phyloP scores from a whole-genome alignment of 2,888 invertebrate species.

The Tetragnatha montana region DNA sequence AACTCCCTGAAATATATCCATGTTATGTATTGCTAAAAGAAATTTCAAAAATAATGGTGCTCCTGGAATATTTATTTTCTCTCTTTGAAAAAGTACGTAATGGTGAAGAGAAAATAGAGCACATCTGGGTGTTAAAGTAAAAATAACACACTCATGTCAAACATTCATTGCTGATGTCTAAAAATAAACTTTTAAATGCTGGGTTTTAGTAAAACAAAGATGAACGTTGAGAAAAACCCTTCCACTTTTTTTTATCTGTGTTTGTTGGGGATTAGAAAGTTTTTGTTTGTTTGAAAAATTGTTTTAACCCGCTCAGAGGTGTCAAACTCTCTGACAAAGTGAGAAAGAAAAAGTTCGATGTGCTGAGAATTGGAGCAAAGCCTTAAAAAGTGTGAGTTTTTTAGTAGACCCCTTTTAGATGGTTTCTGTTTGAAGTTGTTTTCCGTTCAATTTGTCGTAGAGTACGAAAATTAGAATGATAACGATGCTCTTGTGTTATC shows the following conservation, averaged over 20 bases:
- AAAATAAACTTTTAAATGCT: not conserved
- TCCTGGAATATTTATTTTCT: not conserved
- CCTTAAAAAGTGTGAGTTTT: not conserved
- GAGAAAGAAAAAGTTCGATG: not conserved
- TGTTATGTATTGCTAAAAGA: not conserved
- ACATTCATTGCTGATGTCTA: slow-evolving; percentile 5
- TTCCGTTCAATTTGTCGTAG: not conserved
- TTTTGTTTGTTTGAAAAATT: not conserved
- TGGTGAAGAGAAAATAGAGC: slow-evolving; percentile 8
- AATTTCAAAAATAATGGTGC: not conserved
- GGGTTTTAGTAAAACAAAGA: not conserved
- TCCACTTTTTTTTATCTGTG: not conserved
- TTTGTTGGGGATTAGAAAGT: not conserved
- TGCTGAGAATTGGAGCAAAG: not conserved
- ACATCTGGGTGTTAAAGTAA: not conserved
- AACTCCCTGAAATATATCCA: too few relatives aligned
- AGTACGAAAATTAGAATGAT: not conserved
- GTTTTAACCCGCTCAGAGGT: not conserved
- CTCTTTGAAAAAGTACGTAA: slow-evolving; percentile 1
- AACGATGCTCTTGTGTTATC: not conserved
- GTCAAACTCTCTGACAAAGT: not conserved
- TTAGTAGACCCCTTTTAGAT: not conserved
- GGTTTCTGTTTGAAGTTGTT: too few relatives aligned
- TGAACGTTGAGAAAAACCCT: not conserved
- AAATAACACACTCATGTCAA: slow-evolving; percentile 10